Evolutionary conservation across 2,113 vertebrate genomes (phyloP).

Genomic region (Coptodon rendalli): DNA sequence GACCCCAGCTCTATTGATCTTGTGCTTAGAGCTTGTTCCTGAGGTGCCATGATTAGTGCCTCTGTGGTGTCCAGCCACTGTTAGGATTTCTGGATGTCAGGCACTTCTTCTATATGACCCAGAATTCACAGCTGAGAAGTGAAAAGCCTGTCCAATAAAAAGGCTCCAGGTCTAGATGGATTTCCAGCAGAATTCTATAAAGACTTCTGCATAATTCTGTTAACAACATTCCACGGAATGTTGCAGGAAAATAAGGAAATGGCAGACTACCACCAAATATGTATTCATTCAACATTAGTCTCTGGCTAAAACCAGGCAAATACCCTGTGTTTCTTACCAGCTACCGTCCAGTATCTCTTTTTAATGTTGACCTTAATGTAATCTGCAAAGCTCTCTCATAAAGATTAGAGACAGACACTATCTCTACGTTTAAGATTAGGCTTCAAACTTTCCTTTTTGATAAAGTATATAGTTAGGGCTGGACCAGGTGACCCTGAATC

Average conservation of each 20-base stretch:
- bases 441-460: neutral
- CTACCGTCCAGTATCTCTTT: fast-evolving
- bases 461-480: neutral
- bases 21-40: no score
- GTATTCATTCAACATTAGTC: neutral
- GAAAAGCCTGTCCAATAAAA: no score
- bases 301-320: neutral
- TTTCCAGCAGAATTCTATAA: neutral
- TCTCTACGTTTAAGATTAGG: fast-evolving
- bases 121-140: no score
- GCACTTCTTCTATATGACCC: no score
- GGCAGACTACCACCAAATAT: neutral
- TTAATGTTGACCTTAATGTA: neutral
- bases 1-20: no score
- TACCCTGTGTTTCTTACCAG: fast-evolving
- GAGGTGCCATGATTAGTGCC: no score
- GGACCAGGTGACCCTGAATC: neutral
- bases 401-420: fast-evolving
- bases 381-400: neutral
- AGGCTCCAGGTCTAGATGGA: no score
- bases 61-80: no score
- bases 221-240: fast-evolving
- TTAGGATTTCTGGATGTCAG: no score
- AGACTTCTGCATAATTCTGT: neutral
- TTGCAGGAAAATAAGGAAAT: neutral